A percentile compares a stretch with the other conserved stretches of the same genome.
phyloP scores from a whole-genome alignment of 2,888 invertebrate genomes.

The Lissocephala sabroskyi region DNA sequence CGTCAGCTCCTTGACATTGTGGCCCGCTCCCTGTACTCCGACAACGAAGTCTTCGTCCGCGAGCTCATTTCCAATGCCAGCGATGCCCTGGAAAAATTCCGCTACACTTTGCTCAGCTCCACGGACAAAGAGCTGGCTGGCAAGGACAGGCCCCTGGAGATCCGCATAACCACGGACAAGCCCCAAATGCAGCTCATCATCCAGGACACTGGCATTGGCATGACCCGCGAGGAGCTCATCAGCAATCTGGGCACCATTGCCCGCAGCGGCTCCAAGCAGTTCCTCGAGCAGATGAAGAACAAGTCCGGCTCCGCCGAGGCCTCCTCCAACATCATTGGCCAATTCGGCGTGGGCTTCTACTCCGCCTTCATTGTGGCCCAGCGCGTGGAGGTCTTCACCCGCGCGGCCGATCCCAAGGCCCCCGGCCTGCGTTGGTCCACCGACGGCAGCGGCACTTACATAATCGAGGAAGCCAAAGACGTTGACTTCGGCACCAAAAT shows the following conservation, averaged over 20 bases:
- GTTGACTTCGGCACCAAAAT: slow-evolving; percentile 94
- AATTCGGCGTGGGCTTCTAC: slow-evolving; percentile 99
- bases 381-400: slow-evolving; percentile 92
- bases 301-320: slow-evolving; percentile 77
- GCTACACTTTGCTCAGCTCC: slow-evolving; percentile 80
- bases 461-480: slow-evolving; percentile 88
- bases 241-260: slow-evolving; percentile 96
- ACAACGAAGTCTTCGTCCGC: slow-evolving; percentile 97
- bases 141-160: slow-evolving; percentile 83
- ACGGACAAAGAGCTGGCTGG: slow-evolving; percentile 74
- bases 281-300: slow-evolving; percentile 86
- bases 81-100: slow-evolving; percentile 95
- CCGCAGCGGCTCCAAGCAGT: slow-evolving; percentile 94
- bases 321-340: slow-evolving; percentile 89
- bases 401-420: slow-evolving; percentile 78
- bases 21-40: slow-evolving; percentile 96
- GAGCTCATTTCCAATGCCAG: slow-evolving; percentile 97
- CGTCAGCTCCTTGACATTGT: slow-evolving; percentile 96
- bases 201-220: slow-evolving; percentile 96
- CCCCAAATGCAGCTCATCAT: slow-evolving; percentile 87
- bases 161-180: slow-evolving; percentile 91
- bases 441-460: slow-evolving; percentile 92
- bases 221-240: slow-evolving; percentile 93
- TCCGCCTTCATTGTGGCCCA: slow-evolving; percentile 98
- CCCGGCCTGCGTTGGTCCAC: slow-evolving; percentile 90